Evolutionary conservation across 2,797 vertebrate species (phyloP).

Genomic region (Dendrocincla tyrannina): DNA sequence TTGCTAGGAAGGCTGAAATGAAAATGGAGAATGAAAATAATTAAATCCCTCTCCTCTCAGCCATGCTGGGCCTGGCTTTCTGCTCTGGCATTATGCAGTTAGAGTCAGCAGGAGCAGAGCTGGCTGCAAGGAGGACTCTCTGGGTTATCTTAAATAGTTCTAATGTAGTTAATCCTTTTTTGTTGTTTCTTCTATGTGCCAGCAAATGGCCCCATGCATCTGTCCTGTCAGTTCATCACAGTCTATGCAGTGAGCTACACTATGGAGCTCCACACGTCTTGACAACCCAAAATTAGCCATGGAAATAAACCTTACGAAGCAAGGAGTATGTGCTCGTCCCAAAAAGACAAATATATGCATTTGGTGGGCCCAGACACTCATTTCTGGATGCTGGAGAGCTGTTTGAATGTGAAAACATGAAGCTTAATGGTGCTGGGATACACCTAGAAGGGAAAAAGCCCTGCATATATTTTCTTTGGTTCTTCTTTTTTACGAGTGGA

Average conservation of each 20-base stretch:
- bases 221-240: not conserved
- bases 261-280: not conserved
- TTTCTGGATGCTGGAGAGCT: not conserved
- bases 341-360: not conserved
- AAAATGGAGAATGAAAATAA: constrained; percentile 66
- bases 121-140: constrained; percentile 16
- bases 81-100: constrained; percentile 53
- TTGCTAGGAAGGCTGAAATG: constrained; percentile 56
- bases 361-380: not conserved
- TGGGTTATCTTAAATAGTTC: constrained; percentile 16
- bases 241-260: not conserved
- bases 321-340: not conserved
- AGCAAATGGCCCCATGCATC: not conserved
- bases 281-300: not conserved
- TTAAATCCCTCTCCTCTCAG: constrained; percentile 45
- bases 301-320: not conserved
- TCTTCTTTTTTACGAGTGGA: not conserved
- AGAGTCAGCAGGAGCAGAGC: constrained; percentile 54
- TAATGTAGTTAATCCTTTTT: not conserved
- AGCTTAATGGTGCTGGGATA: not conserved
- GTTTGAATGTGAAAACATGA: not conserved
- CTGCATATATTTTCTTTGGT: not conserved
- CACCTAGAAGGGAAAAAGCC: not conserved
- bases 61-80: constrained; percentile 38
- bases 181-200: not conserved